phyloP scores from a whole-genome alignment of 2,797 vertebrate species.

The Gymnoscopelus braueri region DNA sequence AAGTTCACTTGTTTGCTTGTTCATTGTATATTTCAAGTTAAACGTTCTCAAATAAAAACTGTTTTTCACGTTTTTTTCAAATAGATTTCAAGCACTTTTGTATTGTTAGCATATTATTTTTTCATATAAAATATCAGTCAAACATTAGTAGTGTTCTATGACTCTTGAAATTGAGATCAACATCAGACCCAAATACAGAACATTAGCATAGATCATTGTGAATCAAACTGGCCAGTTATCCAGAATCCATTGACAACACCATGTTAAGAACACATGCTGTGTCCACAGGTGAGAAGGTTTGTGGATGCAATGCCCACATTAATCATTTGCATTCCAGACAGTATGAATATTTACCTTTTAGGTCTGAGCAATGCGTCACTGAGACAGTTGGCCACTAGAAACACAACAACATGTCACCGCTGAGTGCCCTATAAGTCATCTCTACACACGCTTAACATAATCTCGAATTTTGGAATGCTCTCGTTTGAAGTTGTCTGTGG shows the following conservation, averaged over 20 bases:
- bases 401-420: conserved; percentile 62
- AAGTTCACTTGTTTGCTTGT: too few relatives aligned
- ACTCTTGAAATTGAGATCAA: not conserved
- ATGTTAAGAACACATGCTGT: conserved; percentile 1
- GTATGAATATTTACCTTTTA: conserved; percentile 60
- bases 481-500: conserved; percentile 72
- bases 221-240: not conserved
- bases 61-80: too few relatives aligned
- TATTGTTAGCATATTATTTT: too few relatives aligned
- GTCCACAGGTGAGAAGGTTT: conserved; percentile 15
- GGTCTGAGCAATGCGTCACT: conserved; percentile 65
- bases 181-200: not conserved
- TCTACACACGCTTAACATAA: conserved; percentile 49
- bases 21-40: too few relatives aligned
- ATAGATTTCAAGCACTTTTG: too few relatives aligned
- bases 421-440: conserved; percentile 63
- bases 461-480: conserved; percentile 56
- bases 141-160: too few relatives aligned
- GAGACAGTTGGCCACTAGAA: conserved; percentile 42
- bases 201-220: not conserved
- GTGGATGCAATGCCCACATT: conserved; percentile 50
- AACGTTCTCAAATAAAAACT: too few relatives aligned
- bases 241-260: not conserved
- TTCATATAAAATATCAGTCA: too few relatives aligned
- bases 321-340: conserved; percentile 63